Conservation (phyloP, 2,797 vertebrate genomes). For the Agapornis canus region DNA sequence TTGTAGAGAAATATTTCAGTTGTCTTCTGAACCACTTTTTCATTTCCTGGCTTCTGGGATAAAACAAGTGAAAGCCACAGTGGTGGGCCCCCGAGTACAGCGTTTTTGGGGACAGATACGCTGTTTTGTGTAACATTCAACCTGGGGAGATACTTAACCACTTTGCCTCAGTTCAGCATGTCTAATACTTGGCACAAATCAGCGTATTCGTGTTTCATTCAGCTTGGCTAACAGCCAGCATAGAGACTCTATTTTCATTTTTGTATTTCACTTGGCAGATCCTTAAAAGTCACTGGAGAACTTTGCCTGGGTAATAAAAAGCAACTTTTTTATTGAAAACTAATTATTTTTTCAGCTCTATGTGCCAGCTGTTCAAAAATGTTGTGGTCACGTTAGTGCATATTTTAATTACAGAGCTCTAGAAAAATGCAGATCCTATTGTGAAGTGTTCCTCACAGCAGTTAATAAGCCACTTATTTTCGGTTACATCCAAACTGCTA, state of each 20-base stretch:
- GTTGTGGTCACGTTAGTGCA: constrained; percentile 67
- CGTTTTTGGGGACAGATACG: constrained; percentile 49
- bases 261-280: constrained; percentile 80
- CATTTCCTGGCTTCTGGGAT: constrained; percentile 72
- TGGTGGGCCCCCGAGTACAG: constrained; percentile 5
- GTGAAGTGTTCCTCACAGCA: constrained; percentile 62
- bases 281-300: constrained; percentile 80
- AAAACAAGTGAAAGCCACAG: constrained; percentile 55
- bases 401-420: constrained; percentile 71
- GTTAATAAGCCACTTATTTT: constrained; percentile 58
- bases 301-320: constrained; percentile 80
- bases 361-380: constrained; percentile 78
- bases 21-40: constrained; percentile 70
- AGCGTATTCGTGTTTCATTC: constrained; percentile 75
- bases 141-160: constrained; percentile 74
- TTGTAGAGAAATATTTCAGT: constrained; percentile 18
- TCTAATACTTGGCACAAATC: constrained; percentile 75
- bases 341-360: constrained; percentile 77
- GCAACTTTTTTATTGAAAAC: constrained; percentile 79
- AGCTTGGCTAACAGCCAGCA: constrained; percentile 73
- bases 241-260: constrained; percentile 79
- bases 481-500: constrained; percentile 23
- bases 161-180: constrained; percentile 67
- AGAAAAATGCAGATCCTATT: constrained; percentile 67
- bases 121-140: constrained; percentile 76